Conservation (phyloP, 35 echinoderm and acorn worm genomes). For the Apostichopus japonicus region DNA sequence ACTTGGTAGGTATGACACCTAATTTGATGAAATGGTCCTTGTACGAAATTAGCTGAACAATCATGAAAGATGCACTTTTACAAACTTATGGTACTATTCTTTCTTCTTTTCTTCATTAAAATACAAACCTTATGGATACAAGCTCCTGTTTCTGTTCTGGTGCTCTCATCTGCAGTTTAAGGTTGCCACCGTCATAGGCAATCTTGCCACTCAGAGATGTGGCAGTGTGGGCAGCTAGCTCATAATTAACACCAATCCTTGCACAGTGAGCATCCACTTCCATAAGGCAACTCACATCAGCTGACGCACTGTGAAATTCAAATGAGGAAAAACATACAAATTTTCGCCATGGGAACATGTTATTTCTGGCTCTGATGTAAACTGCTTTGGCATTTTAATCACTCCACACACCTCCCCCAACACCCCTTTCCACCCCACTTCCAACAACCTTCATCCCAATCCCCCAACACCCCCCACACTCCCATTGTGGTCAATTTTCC, state of each 20-base stretch:
- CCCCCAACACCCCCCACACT: no score
- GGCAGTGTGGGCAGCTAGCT: slow-evolving; percentile 58
- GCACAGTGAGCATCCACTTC: slow-evolving; percentile 65
- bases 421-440: no score
- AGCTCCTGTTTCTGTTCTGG: slow-evolving; percentile 76
- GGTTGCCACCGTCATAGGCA: slow-evolving; percentile 52
- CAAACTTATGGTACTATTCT: no score
- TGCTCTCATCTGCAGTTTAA: slow-evolving; percentile 70
- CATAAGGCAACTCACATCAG: slow-evolving; percentile 79
- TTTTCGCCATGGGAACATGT: neutral
- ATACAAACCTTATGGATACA: slow-evolving; percentile 75
- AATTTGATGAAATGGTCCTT: no score
- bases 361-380: neutral
- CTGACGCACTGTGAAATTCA: slow-evolving; percentile 58
- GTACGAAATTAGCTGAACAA: no score
- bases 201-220: slow-evolving; percentile 73
- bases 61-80: no score
- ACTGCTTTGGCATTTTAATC: neutral
- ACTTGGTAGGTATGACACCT: no score
- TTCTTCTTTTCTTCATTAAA: neutral
- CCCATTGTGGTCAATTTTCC: no score
- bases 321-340: neutral
- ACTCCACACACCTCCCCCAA: no score
- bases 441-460: no score
- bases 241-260: slow-evolving; percentile 71